These are phyloP conservation scores for Onychomys torridus DNA, from an alignment of 2,797 vertebrate species.

Conservation along the genomic window DNA sequence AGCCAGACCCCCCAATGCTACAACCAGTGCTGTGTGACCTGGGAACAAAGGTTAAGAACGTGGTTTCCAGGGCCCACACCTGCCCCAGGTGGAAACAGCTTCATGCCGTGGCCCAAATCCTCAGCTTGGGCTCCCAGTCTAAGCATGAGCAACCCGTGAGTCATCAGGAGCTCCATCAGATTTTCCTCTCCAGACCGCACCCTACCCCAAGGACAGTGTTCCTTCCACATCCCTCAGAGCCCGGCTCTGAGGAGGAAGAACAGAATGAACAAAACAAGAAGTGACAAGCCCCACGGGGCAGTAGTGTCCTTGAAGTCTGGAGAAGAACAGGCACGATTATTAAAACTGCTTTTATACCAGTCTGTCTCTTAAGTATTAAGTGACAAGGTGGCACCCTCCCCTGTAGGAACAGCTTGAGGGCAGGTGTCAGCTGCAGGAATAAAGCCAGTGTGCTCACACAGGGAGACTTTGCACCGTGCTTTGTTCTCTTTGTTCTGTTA, in stretches of 20 bases:
- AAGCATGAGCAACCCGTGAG: neutral
- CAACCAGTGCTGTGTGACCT: neutral
- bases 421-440: neutral
- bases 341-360: neutral
- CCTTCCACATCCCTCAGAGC: neutral
- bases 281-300: slow-evolving; percentile 44
- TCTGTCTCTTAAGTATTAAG: slow-evolving; percentile 28
- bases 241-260: neutral
- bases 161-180: slow-evolving; percentile 50
- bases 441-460: neutral
- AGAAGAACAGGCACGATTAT: neutral
- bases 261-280: neutral
- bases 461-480: neutral
- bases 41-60: neutral
- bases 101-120: neutral
- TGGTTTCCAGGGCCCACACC: no score
- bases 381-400: neutral
- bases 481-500: neutral
- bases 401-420: neutral
- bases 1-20: neutral
- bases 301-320: slow-evolving; percentile 1
- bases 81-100: neutral
- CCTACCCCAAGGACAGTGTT: neutral
- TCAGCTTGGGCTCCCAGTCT: neutral
- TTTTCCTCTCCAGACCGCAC: slow-evolving; percentile 39